Evolutionary conservation across 2,888 invertebrate species (phyloP), one percentile per base, ranked within the genome.

Genomic region (Hirtodrosophila cameraria): DNA sequence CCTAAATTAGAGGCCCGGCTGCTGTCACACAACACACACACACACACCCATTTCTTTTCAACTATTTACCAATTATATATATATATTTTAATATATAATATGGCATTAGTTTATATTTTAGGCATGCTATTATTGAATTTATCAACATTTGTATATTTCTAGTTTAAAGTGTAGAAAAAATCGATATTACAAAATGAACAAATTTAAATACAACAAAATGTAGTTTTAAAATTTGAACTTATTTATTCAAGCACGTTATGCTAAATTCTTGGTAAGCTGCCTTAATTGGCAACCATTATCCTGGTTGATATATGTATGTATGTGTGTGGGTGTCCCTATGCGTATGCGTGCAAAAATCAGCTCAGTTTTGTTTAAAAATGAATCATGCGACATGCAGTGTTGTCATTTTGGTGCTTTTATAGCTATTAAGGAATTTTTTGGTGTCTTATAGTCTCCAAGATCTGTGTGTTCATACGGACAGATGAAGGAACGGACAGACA

Each of bases 91-190:
- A n/a, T n/a, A n/a, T n/a, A n/a, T n/a, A n/a, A 33, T 12, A 43
- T 62, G 52, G 79, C 60, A 59, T 55, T 75, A 83, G 78, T 62
- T 69, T 42, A n/a, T 62, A 80, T 31, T 38, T 38, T 80, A 76
- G 77, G 58, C 50, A 49, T 69, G 48, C 36, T 30, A 70, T 50
- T 82, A 84, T 57, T 60, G 54, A 84, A 76, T 61, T 72, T 69
- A 76, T 63, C 39, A 57, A 72, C 53, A 76, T 78, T 80, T 80
- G 81, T 80, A 80, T 64, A 71, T 62, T 62, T n/a, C 16, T 67
- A 67, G 69, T 54, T 55, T 69, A 63, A 70, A 61, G 33, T 27
- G 20, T 79, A 68, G 65, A 66, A 63, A 38, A 54, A 57, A 35
- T 55, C 42, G 20, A 18, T 43, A 57, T 48, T 30, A n/a, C n/a